Base-by-base conservation (phyloP, 2,113 vertebrate species). In the Ptilorrhoa leucosticta region DNA sequence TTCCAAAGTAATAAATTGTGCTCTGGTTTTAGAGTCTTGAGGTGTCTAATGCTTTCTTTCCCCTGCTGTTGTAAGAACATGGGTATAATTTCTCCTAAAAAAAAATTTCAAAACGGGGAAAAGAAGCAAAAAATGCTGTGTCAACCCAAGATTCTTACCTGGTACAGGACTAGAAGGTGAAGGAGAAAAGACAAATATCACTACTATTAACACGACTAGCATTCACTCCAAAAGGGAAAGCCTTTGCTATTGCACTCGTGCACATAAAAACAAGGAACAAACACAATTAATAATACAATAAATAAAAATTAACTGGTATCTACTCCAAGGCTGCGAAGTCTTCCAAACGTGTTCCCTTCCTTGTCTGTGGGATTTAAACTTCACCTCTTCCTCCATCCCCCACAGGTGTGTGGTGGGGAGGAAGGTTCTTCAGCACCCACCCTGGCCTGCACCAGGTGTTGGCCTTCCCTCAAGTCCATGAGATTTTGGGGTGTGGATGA, bases 41-140 rank as follows among this genome's bases (percentile, higher is more conserved):
- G 7, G 17, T 40, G 4, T 26, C 6, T 15, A 20, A 24, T 28
- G 5, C 1, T 57, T 56, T 70, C 27, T 26, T 9, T 13, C 13
- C 1, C 1, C 13, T 42, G 15, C 20, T 45, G 15, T 47, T 40
- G 14, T 15, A 92, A 82, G 47, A 69, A 58, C 14, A 30, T 6
- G 7, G 50, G 14, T 18, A 40, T 61, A 39, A 3, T 24, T 15
- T 73, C 8, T 35, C 9, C 33, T 33, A 5, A n/a, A 76, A 83
- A 4, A 22, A 45, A 68, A n/a, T 12, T 35, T 60, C 8, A 10
- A 72, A 31, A 7, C 2, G 4, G 5, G 2, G 1, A 3, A 22
- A 23, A 54, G 18, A 42, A 4, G 8, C 1, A 61, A 83, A 83
- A 60, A 31, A 14, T 11, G 6, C 0, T 21, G 27, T 6, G 7